Evolutionary conservation across 2,797 vertebrate genomes (phyloP), one percentile per base, ranked within the genome.

Genomic region (Remorina albescens): DNA sequence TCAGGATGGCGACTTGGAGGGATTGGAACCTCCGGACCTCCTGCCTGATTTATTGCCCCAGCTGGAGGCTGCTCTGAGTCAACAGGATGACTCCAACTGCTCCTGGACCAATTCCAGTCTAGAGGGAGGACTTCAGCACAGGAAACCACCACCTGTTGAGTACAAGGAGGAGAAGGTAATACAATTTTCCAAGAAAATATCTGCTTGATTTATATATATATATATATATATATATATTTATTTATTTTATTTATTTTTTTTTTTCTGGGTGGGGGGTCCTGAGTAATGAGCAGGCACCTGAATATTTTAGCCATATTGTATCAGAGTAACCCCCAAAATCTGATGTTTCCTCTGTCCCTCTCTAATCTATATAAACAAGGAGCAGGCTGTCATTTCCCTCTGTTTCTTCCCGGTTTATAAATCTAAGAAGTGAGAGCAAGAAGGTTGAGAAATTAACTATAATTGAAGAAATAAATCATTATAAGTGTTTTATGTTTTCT

Each of bases 21-120:
- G 92, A 63, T 94, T 99, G 75, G 96, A 96, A 70, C 95, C 96
- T 0, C 96, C 96, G 46, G 95, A 97, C 88, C 96, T 99, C 62
- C 93, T 99, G 79, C 97, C 95, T 64, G 97, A 97, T 85, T 95
- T 99, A 6, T 91, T 99, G 77, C 96, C 97, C 6, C 96, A 98
- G 73, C 96, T 99, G 3, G 97, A 97, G 76, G 96, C 96, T 68
- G 86, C 95, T 0, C 95, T 98, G 85, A 96, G 94, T 84, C 97
- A 97, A 30, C 95, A 96, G 41, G 94, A 94, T 19, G 93, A 93
- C 53, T 90, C 92, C 56, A 90, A 66, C 81, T 86, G 89, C 67
- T 92, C 92, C 53, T 95, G 95, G 95, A 55, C 73, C 19, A 86
- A 86, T 51, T 76, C 87, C 42, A 86, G 57, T n/a, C 85, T 89